Evolutionary conservation across 2,888 invertebrate genomes (phyloP), one percentile per base, ranked within the genome.

Genomic region (Allacma fusca): DNA sequence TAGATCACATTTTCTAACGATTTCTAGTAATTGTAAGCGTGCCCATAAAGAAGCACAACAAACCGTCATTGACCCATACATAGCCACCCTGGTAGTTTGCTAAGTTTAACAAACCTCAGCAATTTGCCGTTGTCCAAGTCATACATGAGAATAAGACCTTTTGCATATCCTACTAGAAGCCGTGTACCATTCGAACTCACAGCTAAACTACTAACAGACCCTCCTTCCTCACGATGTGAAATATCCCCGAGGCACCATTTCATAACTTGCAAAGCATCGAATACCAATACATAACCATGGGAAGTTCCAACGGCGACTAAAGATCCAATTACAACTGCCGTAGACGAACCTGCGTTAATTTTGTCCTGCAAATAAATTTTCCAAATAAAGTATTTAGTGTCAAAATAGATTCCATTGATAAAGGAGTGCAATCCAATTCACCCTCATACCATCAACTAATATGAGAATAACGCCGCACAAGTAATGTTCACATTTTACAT

Each of bases 261-360:
- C 81, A 97, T 87, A 13, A 93, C 93, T 87, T 97, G 97, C 62
- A 94, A 91, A 71, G 90, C 89, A 89, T 94, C 94, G 88, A 95
- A 96, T 75, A 95, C 92, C 34, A 98, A 88, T 75, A 96, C 90
- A 83, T 95, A 91, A 0, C 98, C 97, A 87, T 97, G 96, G 29
- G 96, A 95, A 40, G 97, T 98, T 50, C 98, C 98, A 40, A 97
- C 91, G n/a, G 94, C 94, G 83, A 94, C 92, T 12, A 92, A 91
- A 75, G 92, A 91, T 7, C 87, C 86, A 4, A 93, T 93, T 83
- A 94, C 92, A 85, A 94, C 90, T 7, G 95, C 92, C 78, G 96
- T 96, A 13, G 96, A 94, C 81, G 93, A 89, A 5, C 97, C 97
- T 76, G 96, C 94, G 87, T 94, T 92, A 21, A 96, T 93, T 83